phyloP scores from a whole-genome alignment of 2,888 invertebrate genomes.

The Neelides folsomi region DNA sequence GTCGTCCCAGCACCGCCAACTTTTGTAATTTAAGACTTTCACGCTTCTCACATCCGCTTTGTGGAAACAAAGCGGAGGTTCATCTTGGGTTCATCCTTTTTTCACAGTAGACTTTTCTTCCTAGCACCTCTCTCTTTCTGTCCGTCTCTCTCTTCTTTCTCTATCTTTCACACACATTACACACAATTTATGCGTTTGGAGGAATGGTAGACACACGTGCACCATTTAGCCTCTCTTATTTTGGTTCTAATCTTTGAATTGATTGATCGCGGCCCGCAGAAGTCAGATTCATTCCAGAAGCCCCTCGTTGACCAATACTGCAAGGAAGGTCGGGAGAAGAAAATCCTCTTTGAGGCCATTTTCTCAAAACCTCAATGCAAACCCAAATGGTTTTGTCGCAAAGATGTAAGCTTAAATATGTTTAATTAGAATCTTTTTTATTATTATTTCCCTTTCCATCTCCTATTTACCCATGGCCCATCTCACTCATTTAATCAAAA shows the following conservation, averaged over 20 bases:
- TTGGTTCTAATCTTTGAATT: not conserved
- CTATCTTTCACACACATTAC: not conserved
- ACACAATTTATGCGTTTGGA: not conserved
- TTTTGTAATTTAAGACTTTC: slow-evolving; percentile 3
- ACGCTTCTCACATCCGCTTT: no score
- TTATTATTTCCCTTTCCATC: not conserved
- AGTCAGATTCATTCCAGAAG: slow-evolving; percentile 85
- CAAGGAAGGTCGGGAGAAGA: slow-evolving; percentile 92
- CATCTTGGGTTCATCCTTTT: not conserved
- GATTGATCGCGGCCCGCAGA: slow-evolving; percentile 45
- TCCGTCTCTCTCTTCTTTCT: no score
- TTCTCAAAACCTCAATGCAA: slow-evolving; percentile 94
- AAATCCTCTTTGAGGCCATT: slow-evolving; percentile 80
- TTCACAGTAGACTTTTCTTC: not conserved
- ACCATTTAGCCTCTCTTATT: not conserved
- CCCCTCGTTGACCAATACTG: slow-evolving; percentile 87
- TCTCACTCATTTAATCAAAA: not conserved
- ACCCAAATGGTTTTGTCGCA: slow-evolving; percentile 80
- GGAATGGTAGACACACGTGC: not conserved
- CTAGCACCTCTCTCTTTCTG: not conserved
- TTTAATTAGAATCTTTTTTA: not conserved
- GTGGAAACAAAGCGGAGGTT: not conserved
- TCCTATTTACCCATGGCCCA: not conserved
- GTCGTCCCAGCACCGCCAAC: not conserved
- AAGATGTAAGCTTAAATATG: slow-evolving; percentile 59